Base-by-base conservation (phyloP, 2,113 vertebrate species). In the Sorex fumeus region DNA sequence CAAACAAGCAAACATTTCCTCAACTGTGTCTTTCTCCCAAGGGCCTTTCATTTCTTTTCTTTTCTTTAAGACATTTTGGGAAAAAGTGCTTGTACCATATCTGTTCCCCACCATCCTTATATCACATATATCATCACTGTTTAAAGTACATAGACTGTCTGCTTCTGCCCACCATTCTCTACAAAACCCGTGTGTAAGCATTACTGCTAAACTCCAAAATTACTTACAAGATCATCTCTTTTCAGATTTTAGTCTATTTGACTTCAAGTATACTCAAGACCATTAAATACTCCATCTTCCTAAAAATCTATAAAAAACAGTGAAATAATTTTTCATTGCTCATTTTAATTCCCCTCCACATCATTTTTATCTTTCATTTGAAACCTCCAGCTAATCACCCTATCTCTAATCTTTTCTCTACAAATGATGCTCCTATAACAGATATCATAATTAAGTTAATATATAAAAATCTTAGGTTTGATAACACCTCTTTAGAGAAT, bases 321-420 rank as follows among this genome's bases (percentile, higher is more conserved):
- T 57, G 10, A 72, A 88, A 34, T 91, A 34, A 75, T 82, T 90
- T 83, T 79, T 74, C 32, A 75, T 82, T 36, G 19, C 4, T 91
- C 28, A 19, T 25, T 60, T 71, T 70, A 62, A 9, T 25, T 57
- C 53, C 30, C 6, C 50, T 21, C 45, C 69, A 81, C 3, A 10
- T 80, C 25, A 71, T 34, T 43, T 57, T 74, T 19, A 10, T 87
- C 64, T 82, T 30, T 89, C 50, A n/a, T 4, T 8, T 43, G 30
- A 28, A 87, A 28, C 16, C 18, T 72, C 36, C 78, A 34, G 0
- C 32, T 78, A 47, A 88, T 62, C n/a, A 70, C 43, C 30, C 36
- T 64, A 27, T 81, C 6, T 80, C 74, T n/a, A 28, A 25, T 85
- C 32, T 82, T 19, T 62, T 3, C 28, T 47, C 50, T 76, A 34